A percentile compares a stretch with the other conserved stretches of the same genome.
Conservation (phyloP, 2,888 invertebrate genomes). For the Merodon equestris region DNA sequence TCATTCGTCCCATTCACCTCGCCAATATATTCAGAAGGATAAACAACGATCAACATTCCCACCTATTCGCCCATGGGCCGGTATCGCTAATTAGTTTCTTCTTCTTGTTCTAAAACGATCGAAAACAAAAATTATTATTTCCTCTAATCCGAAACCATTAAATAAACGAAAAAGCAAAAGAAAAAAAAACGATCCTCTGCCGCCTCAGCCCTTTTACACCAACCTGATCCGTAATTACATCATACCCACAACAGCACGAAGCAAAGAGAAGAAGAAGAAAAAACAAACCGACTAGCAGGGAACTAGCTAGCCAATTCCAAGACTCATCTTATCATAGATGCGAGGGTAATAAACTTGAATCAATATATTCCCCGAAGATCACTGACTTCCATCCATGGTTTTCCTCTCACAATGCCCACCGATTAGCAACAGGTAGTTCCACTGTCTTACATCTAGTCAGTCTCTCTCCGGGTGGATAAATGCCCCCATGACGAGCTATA, state of each 20-base stretch:
- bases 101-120: background rate
- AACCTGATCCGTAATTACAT: conserved; percentile 49
- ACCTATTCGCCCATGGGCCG: background rate
- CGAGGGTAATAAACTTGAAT: conserved; percentile 67
- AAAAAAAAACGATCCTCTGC: conserved; percentile 25
- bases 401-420: conserved; percentile 50
- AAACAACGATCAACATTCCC: background rate
- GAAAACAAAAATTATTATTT: conserved; percentile 13
- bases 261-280: conserved; percentile 2
- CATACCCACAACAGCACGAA: conserved; percentile 24
- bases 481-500: conserved; percentile 14
- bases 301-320: conserved; percentile 34
- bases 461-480: conserved; percentile 55
- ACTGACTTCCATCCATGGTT: conserved; percentile 53
- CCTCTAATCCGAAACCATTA: conserved; percentile 33
- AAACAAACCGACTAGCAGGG: no score
- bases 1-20: no score
- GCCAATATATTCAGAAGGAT: no score
- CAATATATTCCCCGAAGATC: conserved; percentile 64
- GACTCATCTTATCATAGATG: conserved; percentile 56
- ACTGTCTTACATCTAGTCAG: no score
- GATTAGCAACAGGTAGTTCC: no score
- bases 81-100: conserved; percentile 28
- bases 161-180: conserved; percentile 45
- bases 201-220: background rate